phyloP scores from a whole-genome alignment of 2,797 vertebrate genomes.

The Aviceda leuphotes region DNA sequence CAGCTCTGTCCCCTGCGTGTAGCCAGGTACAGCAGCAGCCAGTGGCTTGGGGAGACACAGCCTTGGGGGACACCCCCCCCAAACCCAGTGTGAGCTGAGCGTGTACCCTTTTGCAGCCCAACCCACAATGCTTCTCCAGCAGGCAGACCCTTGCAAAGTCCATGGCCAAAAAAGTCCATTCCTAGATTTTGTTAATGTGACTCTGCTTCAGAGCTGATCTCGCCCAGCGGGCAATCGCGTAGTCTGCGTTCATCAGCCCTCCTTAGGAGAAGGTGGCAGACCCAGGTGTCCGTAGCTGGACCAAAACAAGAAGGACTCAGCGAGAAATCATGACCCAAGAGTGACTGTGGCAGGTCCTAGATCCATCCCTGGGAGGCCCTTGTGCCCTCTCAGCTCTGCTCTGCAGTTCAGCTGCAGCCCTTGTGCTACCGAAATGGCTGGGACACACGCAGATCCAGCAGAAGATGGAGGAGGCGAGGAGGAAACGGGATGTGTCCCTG shows the following conservation, averaged over 20 bases:
- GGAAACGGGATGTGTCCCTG: neutral
- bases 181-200: neutral
- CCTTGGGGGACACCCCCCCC: neutral
- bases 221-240: rapidly evolving
- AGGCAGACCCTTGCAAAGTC: slow-evolving; percentile 18
- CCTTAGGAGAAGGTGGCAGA: neutral
- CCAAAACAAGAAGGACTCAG: neutral
- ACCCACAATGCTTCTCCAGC: neutral
- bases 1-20: neutral
- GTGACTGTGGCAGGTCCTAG: neutral
- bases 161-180: neutral
- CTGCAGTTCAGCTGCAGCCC: neutral
- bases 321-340: neutral
- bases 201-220: neutral
- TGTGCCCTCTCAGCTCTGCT: neutral
- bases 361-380: neutral
- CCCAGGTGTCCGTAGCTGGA: neutral
- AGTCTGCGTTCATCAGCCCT: neutral
- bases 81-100: neutral
- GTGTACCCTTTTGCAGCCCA: rapidly evolving
- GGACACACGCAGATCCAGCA: neutral
- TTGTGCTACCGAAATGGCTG: slow-evolving; percentile 4
- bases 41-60: neutral
- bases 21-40: neutral
- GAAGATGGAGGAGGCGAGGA: slow-evolving; percentile 27